Evolutionary conservation across 2,888 invertebrate species (phyloP).

Genomic region (Protodeltote pygarga): DNA sequence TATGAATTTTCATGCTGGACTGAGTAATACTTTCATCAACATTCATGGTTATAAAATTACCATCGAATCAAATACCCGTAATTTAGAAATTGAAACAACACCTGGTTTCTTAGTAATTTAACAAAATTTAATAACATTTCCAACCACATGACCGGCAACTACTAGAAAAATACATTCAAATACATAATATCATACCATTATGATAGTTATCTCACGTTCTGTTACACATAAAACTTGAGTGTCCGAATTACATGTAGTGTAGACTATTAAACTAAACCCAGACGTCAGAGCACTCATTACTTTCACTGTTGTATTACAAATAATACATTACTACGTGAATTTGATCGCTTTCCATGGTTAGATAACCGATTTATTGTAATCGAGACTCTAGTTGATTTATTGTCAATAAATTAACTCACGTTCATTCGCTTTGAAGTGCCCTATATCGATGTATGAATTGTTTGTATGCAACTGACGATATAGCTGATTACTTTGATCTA

Average conservation of each 20-base stretch:
- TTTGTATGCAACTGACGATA: slow-evolving; percentile 14
- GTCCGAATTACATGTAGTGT: slow-evolving; percentile 28
- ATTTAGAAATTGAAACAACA: no score
- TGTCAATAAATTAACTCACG: slow-evolving; percentile 42
- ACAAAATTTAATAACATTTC: not conserved
- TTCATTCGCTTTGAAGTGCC: slow-evolving; percentile 28
- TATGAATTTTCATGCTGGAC: no score
- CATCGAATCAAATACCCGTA: no score
- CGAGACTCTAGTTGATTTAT: slow-evolving; percentile 34
- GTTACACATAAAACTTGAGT: slow-evolving; percentile 38
- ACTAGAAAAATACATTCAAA: slow-evolving; percentile 14
- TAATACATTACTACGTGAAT: slow-evolving; percentile 47
- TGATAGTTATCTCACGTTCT: slow-evolving; percentile 41
- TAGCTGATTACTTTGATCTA: slow-evolving; percentile 24
- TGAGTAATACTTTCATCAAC: no score
- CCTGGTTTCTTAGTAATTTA: no score
- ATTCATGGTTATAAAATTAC: no score
- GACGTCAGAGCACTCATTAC: slow-evolving; percentile 33
- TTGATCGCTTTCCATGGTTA: slow-evolving; percentile 57
- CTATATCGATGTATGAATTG: slow-evolving; percentile 22
- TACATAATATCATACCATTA: slow-evolving; percentile 17
- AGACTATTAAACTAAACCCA: slow-evolving; percentile 38
- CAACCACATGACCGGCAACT: not conserved
- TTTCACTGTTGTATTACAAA: slow-evolving; percentile 52
- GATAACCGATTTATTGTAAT: slow-evolving; percentile 48